phyloP scores from a whole-genome alignment of 2,797 vertebrate genomes.

The Typhlichthys eigenmanni region DNA sequence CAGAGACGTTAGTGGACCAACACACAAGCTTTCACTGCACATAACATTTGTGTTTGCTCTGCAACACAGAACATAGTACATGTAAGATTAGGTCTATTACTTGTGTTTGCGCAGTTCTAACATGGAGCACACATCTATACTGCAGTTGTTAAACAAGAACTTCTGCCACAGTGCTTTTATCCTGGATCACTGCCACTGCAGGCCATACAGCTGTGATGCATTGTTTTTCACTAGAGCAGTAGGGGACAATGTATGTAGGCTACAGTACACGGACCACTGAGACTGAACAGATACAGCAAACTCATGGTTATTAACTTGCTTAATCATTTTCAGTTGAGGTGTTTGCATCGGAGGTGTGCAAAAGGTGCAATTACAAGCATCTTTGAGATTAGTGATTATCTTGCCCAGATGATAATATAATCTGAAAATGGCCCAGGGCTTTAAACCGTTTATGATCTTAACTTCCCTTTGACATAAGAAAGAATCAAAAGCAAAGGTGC shows the following conservation, averaged over 20 bases:
- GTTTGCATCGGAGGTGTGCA: constrained; percentile 22
- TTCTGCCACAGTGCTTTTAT: neutral
- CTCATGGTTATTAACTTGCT: neutral
- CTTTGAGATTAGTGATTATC: constrained; percentile 40
- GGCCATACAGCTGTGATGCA: neutral
- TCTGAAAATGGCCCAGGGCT: constrained; percentile 30
- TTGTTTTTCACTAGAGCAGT: neutral
- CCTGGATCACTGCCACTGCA: neutral
- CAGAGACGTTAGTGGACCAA: neutral
- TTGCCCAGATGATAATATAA: constrained; percentile 16
- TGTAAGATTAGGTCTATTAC: too few relatives aligned
- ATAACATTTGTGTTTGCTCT: too few relatives aligned
- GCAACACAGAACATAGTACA: too few relatives aligned
- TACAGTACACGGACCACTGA: too few relatives aligned
- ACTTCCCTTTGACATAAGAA: constrained; percentile 18
- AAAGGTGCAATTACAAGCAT: constrained; percentile 33
- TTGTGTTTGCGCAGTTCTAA: too few relatives aligned
- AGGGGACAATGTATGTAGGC: too few relatives aligned
- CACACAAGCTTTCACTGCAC: too few relatives aligned
- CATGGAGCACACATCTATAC: too few relatives aligned
- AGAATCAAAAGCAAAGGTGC: neutral
- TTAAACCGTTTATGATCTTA: constrained; percentile 56
- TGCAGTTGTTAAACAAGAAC: neutral
- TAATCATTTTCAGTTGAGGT: neutral
- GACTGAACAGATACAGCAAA: too few relatives aligned